phyloP scores from a whole-genome alignment of 2,797 vertebrate genomes.

The Sebastes matsubarae region DNA sequence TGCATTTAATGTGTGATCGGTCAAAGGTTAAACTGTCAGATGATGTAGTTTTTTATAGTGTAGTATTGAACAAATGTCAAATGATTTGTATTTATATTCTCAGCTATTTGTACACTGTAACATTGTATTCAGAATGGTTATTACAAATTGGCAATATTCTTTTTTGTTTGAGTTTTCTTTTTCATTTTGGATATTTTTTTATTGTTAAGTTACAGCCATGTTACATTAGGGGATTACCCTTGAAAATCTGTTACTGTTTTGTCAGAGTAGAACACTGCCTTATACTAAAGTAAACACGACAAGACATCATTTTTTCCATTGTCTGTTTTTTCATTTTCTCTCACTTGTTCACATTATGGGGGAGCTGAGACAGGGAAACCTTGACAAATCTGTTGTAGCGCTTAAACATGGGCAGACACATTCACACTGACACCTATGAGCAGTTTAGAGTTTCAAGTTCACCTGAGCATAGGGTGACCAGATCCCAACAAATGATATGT shows the following conservation, averaged over 20 bases:
- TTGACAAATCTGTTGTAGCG: neutral
- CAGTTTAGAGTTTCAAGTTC: neutral
- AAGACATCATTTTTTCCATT: neutral
- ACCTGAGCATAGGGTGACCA: neutral
- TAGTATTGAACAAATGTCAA: slow-evolving; percentile 49
- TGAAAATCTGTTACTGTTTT: slow-evolving; percentile 57
- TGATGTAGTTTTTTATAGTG: slow-evolving; percentile 48
- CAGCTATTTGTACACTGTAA: slow-evolving; percentile 62
- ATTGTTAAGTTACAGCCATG: slow-evolving; percentile 30
- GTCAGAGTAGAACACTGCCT: slow-evolving; percentile 73
- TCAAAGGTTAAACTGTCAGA: slow-evolving; percentile 34
- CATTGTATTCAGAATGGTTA: slow-evolving; percentile 42
- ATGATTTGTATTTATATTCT: slow-evolving; percentile 73
- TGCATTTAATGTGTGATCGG: slow-evolving; percentile 28
- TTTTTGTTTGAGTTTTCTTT: slow-evolving; percentile 7
- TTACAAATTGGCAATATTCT: slow-evolving; percentile 32
- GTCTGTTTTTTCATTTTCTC: neutral
- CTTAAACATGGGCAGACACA: neutral
- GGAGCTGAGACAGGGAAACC: neutral
- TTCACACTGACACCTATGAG: neutral
- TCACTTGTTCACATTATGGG: neutral
- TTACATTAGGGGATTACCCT: slow-evolving; percentile 22
- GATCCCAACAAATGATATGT: no score
- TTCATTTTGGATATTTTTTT: neutral
- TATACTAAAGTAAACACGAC: slow-evolving; percentile 69